These are phyloP conservation scores for Philhelius pedissequus DNA, from an alignment of 2,888 invertebrate species.

Conservation along the genomic window DNA sequence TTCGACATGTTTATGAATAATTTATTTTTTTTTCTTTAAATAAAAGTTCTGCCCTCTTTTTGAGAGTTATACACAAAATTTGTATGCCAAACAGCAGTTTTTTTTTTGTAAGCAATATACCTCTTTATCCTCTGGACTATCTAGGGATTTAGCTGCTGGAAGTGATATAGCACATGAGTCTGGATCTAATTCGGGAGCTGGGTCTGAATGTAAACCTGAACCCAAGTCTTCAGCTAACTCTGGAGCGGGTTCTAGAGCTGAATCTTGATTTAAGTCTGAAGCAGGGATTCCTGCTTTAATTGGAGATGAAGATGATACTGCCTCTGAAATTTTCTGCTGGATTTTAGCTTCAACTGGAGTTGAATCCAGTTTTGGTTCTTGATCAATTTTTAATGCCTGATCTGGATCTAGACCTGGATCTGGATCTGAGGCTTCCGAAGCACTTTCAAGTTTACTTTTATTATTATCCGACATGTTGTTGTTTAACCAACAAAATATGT, in stretches of 20 bases:
- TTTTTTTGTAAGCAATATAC: neutral
- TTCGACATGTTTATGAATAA: no score
- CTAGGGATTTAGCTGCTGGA: neutral
- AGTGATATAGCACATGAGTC: neutral
- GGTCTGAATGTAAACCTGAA: neutral
- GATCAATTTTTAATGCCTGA: neutral
- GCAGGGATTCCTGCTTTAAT: neutral
- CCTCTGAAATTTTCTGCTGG: neutral
- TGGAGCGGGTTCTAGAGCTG: neutral
- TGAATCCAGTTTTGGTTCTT: neutral
- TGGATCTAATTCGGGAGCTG: neutral
- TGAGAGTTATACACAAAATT: neutral
- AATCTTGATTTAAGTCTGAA: neutral
- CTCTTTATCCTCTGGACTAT: neutral
- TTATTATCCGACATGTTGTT: constrained; percentile 23
- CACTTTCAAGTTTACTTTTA: neutral
- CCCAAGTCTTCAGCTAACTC: neutral
- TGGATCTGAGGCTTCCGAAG: neutral
- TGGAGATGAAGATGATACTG: neutral
- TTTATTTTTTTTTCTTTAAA: neutral
- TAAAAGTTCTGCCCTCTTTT: neutral
- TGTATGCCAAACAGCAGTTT: neutral
- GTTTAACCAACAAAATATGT: constrained; percentile 15
- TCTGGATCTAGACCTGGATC: neutral
- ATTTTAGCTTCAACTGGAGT: neutral